Evolutionary conservation across 1,140 invertebrate genomes (phyloP).

Genomic region (Himalopsyche phryganea): DNA sequence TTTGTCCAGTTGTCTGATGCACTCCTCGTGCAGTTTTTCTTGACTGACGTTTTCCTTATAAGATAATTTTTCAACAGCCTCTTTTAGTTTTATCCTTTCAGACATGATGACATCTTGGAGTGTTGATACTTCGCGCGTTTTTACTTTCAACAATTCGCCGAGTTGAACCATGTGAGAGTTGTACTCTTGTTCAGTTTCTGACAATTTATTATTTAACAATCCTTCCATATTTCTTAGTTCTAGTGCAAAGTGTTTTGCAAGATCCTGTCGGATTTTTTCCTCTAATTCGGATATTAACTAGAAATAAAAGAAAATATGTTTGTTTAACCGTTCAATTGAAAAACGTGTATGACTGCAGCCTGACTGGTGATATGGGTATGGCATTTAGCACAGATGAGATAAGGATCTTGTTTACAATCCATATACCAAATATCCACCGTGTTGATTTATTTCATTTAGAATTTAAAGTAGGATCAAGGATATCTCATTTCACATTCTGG

Average conservation of each 20-base stretch:
- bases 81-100: constrained; percentile 52
- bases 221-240: constrained; percentile 54
- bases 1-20: constrained; percentile 14
- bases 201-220: constrained; percentile 46
- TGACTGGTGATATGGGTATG: no score
- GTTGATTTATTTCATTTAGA: no score
- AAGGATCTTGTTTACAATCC: no score
- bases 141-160: constrained; percentile 51
- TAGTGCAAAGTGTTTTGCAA: constrained; percentile 55
- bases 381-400: no score
- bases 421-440: no score
- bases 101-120: constrained; percentile 55
- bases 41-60: not conserved
- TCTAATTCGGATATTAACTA: constrained; percentile 48
- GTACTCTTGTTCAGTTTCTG: constrained; percentile 51
- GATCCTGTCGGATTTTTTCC: constrained; percentile 55
- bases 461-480: no score
- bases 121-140: constrained; percentile 54
- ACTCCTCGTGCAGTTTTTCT: constrained; percentile 13
- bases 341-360: no score
- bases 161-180: constrained; percentile 42
- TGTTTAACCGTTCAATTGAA: no score
- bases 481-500: no score
- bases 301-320: constrained; percentile 28
- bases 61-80: constrained; percentile 36